Base-by-base conservation (phyloP, 2,888 invertebrate species). In the Helicoverpa assulta region DNA sequence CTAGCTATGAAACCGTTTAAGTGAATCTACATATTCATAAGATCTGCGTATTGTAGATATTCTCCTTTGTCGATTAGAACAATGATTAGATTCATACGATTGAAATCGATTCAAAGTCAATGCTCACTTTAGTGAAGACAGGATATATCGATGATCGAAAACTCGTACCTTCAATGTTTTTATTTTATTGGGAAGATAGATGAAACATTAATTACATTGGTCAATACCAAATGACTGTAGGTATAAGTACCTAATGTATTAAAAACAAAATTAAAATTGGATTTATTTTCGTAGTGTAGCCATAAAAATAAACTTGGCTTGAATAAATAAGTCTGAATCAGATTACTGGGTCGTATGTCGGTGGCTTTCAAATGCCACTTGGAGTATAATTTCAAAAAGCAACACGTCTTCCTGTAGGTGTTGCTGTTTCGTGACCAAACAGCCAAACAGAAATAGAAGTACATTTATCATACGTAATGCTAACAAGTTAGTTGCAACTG, bases 401-500 rank as follows among this genome's bases (percentile, higher is more conserved):
- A 63, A 63, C 62, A 74, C 59, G 78, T 67, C 52, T 64, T 64
- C 47, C 68, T 52, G 56, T 73, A 73, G 62, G 69, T 58, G 67
- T 73, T 61, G 3, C 59, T 6, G 40, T 53, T 79, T 53, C 71
- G 76, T 79, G 78, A 75, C 80, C 75, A 71, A 57, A 65, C 67
- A 51, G 65, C 58, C 52, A 55, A 54, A 66, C 67, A 63, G 66
- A 76, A 78, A 82, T 80, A 80, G 78, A 75, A 67, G 75, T 60
- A 43, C 69, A 78, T 78, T 80, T 70, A 70, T 80, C 69, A 73
- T 66, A 78, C 12, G 47, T 66, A 73, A 73, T 77, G 74, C 66
- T 77, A 78, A 80, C 73, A 80, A 82, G 80, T 70, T 65, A 70
- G 76, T 79, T 81, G 78, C 76, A 77, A 77, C 65, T n/a, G 53